Base-by-base conservation (phyloP, 2,797 vertebrate species). In the Coccyzus lansbergi region DNA sequence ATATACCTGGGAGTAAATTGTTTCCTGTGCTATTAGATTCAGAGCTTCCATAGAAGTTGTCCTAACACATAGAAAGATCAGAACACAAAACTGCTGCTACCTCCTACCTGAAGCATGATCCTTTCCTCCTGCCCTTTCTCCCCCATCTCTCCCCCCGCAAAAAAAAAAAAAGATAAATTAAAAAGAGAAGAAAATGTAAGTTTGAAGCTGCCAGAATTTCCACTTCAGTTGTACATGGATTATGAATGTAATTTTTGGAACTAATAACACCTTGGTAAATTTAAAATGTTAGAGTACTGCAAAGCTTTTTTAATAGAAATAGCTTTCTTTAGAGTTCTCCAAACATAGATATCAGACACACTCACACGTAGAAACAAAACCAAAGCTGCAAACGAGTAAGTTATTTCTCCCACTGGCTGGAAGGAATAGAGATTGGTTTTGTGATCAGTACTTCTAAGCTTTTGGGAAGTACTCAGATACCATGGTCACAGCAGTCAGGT, bases 331-430 rank as follows among this genome's bases (percentile, higher is more conserved):
- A 22, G 28, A 11, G 36, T 83, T 93, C 72, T 78, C 49, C 56
- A 82, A 86, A 76, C 40, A 36, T 4, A 60, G 51, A 42, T 83
- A 53, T 71, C 12, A 75, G 62, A 85, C 62, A 96, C 6, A 5
- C 26, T 78, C 71, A 83, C 94, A 92, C 78, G 90, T 72, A 95
- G 88, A 79, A 94, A 96, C 91, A 94, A 92, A 94, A 77, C 83
- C 88, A 94, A 93, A 72, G 88, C 83, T 96, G 95, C 70, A 94
- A 72, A 90, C n/a, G n/a, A 82, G 82, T 79, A 79, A 74, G 64
- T 44, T 90, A 24, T 70, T 92, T 90, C 70, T 92, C 74, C 33
- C 56, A 93, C 55, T 77, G 71, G 53, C 64, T 94, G 87, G 87
- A 92, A 83, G 72, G 65, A 87, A 58, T 26, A 75, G 71, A 94